Evolutionary conservation across 2,888 invertebrate species (phyloP), one percentile per base, ranked within the genome.

Genomic region (Ferdinandea cuprea): DNA sequence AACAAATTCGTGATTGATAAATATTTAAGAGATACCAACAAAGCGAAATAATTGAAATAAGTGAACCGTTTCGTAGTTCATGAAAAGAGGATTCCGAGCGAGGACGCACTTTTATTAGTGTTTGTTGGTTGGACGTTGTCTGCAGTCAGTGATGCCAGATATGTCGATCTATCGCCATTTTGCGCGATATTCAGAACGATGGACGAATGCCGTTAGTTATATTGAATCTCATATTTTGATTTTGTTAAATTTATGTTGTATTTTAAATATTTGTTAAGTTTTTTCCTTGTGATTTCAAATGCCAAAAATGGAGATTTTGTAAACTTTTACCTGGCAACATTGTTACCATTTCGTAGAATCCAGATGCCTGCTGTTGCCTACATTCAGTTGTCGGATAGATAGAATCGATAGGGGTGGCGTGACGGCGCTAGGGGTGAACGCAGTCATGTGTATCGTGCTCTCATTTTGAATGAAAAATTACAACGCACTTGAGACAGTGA

Each of bases 11-110:
- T 89, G 89, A 90, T 91, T 91, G 89, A 90, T 90, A 90, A 91
- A 90, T 90, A 91, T 91, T 90, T 90, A 90, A 91, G 87, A 87
- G 88, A 87, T 88, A 88, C 86, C 87, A 89, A 89, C 90, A 90
- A 89, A 88, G 89, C 89, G 88, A 90, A 91, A 89, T 91, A 90
- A 91, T 90, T 91, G 90, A 91, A 91, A 90, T 89, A 90, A 90
- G 89, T 89, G 89, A 90, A 89, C 88, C 89, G 88, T 87, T 87
- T 86, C 68, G 42, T 85, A 86, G 85, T 85, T 85, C 85, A 65
- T 68, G 77, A 76, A 81, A 80, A 25, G 63, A 44, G 30, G 48
- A 37, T 9, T 8, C 11, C 44, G 19, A 11, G 17, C 30, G 48
- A 25, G 11, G 19, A 11, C 85, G 85, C 85, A 13, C 15, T 86